Base-by-base conservation (phyloP, 1,140 invertebrate species). In the Phthorimaea operculella region DNA sequence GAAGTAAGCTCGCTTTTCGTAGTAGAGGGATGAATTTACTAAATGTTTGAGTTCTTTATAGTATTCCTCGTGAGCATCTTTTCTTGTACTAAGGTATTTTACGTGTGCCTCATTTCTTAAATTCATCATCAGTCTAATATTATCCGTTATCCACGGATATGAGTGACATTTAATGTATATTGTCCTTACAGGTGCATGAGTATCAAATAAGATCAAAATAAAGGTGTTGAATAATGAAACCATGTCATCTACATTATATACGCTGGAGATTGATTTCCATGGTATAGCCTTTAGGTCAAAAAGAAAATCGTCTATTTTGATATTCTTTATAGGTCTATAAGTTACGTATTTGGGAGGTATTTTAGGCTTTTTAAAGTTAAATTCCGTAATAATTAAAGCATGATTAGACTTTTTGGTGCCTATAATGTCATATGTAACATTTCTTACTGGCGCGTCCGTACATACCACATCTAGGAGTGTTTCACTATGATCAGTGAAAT, bases 1-100 rank as follows among this genome's bases (percentile, higher is more conserved):
- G 34, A 55, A 55, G n/a, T 39, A 55, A 36, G 45, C 52, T 11
- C 52, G 39, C n/a, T 54, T 54, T 54, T 54, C 52, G 14, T 6
- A 45, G 10, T 33, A 55, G 1, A 50, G 15, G 8, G 48, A 21
- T 16, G 8, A 4, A 39, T 47, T 49, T 4, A 55, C 54, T n/a
- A 36, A n/a, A 12, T n/a, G 10, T 48, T 49, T 55, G 1, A 55
- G 15, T 14, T 49, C 11, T 15, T 49, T 47, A 12, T 55, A 55
- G 16, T 55, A 55, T 33, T 55, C 12, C 17, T 55, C 21, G 4
- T 47, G 33, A n/a, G 45, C 15, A 8, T 48, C 33, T 18, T 50
- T 11, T 21, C 33, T 33, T 2, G 33, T 55, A 16, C 7, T 8
- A 21, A 50, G 12, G 16, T 36, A 55, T 9, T 15, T 49, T 0